A percentile compares a stretch with the other conserved stretches of the same genome.
Conservation (phyloP, 2,113 vertebrate genomes). For the Chitala chitala region DNA sequence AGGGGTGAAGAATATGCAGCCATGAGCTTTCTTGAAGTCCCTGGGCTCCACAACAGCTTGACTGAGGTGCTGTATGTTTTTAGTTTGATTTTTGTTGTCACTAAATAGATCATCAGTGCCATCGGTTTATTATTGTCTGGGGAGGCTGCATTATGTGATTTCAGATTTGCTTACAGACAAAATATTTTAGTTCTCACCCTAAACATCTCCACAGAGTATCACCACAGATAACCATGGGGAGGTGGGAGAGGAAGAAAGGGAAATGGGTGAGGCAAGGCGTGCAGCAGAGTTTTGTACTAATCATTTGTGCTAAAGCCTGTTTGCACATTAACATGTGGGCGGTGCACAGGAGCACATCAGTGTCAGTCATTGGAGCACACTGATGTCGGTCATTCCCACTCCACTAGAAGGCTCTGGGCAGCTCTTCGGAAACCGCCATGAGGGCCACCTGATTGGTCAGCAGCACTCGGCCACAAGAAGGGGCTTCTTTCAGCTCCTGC, state of each 20-base stretch:
- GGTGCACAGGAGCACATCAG: too few relatives aligned
- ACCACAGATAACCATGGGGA: neutral
- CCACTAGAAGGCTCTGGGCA: neutral
- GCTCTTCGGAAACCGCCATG: neutral
- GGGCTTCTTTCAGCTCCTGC: too few relatives aligned
- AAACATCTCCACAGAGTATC: neutral
- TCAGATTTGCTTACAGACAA: neutral
- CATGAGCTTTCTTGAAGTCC: neutral
- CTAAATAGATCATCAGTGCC: neutral
- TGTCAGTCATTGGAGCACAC: too few relatives aligned
- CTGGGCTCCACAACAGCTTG: slow-evolving; percentile 6
- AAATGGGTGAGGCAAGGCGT: neutral
- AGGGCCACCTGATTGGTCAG: neutral
- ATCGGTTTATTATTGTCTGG: neutral
- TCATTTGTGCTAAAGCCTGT: neutral
- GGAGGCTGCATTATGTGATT: slow-evolving; percentile 4
- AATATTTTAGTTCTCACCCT: neutral
- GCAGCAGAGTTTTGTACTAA: neutral
- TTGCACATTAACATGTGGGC: neutral
- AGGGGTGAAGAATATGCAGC: too few relatives aligned
- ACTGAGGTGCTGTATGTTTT: slow-evolving; percentile 10
- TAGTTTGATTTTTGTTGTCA: neutral
- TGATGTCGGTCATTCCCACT: too few relatives aligned
- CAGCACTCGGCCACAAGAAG: too few relatives aligned
- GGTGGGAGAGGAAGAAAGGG: neutral